Base-by-base conservation (phyloP, 1,140 invertebrate species). In the Aphelenchoides besseyi region DNA sequence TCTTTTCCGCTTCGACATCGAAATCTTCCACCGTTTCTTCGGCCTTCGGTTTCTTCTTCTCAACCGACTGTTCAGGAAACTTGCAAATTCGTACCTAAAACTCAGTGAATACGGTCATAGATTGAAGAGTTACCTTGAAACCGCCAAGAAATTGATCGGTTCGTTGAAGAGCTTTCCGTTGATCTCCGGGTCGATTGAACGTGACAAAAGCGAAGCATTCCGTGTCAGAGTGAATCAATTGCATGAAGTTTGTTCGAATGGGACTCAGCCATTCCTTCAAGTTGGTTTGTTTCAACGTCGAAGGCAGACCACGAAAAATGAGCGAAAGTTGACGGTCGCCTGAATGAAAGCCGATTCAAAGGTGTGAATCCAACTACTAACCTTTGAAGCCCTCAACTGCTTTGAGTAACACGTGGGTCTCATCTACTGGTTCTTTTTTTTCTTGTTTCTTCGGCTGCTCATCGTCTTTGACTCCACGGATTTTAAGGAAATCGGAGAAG, bases 401-500 rank as follows among this genome's bases (percentile, higher is more conserved):
- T 23, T 2, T 36, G 35, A 52, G 23, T 37, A 33, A 55, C 81
- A 35, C 63, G 16, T 66, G 9, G 0, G 70, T 36, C n/a, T 86
- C 77, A 66, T 80, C 72, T 41, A 79, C 74, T 66, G 81, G 73
- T 69, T 62, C 71, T 82, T 81, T 84, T n/a, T n/a, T n/a, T 41
- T 79, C 74, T 66, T 82, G 73, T 69, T 62, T 71, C 83, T 81
- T 84, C 73, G 81, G 85, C 79, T 69, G 18, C 67, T 69, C 29
- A 16, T 70, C 61, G 2, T n/a, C 12, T 37, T 69, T 68, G n/a
- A 69, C 68, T 0, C 67, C 67, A 16, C 67, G 67, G 12, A 69
- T 29, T 26, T 85, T 84, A 74, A 36, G 78, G 76, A 37, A 82
- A 80, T 72, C 55, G 9, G 64, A 72, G 16, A 76, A 78, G 32